Evolutionary conservation across 2,888 invertebrate genomes (phyloP).

Genomic region (Pseudococcus longispinus): DNA sequence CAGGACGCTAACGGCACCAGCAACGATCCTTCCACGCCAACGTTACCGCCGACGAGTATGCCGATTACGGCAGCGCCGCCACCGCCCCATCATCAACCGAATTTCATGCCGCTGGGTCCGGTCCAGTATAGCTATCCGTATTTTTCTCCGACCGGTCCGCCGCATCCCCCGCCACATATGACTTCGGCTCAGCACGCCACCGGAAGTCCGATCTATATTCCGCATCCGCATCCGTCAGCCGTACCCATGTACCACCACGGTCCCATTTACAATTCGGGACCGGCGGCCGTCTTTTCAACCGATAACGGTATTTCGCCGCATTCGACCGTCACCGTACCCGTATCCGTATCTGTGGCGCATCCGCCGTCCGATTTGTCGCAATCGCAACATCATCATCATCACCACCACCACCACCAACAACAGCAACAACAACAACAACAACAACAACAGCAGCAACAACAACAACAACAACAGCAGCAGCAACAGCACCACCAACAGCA

Average conservation of each 20-base stretch:
- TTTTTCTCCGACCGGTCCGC: constrained; percentile 34
- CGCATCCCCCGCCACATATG: constrained; percentile 35
- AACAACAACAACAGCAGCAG: not conserved
- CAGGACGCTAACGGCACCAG: not conserved
- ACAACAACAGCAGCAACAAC: not conserved
- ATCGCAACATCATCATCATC: not conserved
- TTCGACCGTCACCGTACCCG: constrained; percentile 24
- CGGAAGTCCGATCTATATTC: constrained; percentile 55
- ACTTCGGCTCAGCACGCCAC: constrained; percentile 55
- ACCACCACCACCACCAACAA: not conserved
- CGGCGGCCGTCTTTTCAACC: constrained; percentile 25
- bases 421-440: not conserved
- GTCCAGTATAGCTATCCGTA: constrained; percentile 51
- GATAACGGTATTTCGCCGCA: constrained; percentile 47
- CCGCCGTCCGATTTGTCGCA: not conserved
- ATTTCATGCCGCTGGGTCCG: constrained; percentile 47
- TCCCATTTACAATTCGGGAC: constrained; percentile 45
- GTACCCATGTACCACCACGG: constrained; percentile 43
- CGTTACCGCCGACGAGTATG: constrained; percentile 16
- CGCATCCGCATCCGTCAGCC: constrained; percentile 47
- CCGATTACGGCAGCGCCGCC: constrained; percentile 33
- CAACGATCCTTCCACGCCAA: not conserved
- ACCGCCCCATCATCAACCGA: constrained; percentile 29
- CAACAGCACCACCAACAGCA: too few relatives aligned
- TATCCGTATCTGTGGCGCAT: not conserved